Conservation (phyloP, 2,797 vertebrate species). For the Manis javanica region DNA sequence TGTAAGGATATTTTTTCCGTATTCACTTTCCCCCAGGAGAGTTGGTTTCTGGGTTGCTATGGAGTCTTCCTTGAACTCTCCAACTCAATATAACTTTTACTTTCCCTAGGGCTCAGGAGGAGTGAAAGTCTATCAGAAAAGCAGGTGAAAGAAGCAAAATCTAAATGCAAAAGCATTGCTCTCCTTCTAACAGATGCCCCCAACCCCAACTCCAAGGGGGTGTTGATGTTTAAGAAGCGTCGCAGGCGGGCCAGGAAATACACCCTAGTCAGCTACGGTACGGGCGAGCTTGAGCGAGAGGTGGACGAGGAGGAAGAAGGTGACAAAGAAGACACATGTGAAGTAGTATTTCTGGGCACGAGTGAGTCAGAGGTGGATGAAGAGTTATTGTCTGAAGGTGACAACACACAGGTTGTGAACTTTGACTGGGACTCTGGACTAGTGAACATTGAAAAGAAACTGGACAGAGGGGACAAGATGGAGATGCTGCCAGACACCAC, state of each 20-base stretch:
- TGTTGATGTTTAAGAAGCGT: constrained; percentile 99
- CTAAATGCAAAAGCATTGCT: constrained; percentile 99
- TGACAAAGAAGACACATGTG: constrained; percentile 85
- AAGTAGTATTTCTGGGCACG: constrained; percentile 91
- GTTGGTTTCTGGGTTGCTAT: neutral
- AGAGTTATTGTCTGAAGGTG: constrained; percentile 90
- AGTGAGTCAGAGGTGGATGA: constrained; percentile 92
- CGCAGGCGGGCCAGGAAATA: constrained; percentile 96
- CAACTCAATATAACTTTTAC: neutral
- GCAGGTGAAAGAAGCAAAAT: constrained; percentile 98
- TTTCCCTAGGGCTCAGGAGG: constrained; percentile 92
- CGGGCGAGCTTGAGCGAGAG: constrained; percentile 92
- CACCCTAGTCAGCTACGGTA: constrained; percentile 99
- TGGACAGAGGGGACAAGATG: constrained; percentile 91
- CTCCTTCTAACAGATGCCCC: constrained; percentile 94
- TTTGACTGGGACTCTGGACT: constrained; percentile 95
- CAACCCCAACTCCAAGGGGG: constrained; percentile 97
- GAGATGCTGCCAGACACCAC: constrained; percentile 94
- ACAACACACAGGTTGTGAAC: constrained; percentile 89
- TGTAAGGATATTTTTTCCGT: constrained; percentile 46
- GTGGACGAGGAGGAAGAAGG: constrained; percentile 88
- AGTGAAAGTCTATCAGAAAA: constrained; percentile 98
- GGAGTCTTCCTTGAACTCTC: neutral
- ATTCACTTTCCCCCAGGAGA: neutral
- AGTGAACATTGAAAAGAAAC: constrained; percentile 92